Percentiles rank a stretch among this genome's conserved stretches.
phyloP scores from a whole-genome alignment of 2,888 invertebrate genomes.

The Ernsta delagoae region DNA sequence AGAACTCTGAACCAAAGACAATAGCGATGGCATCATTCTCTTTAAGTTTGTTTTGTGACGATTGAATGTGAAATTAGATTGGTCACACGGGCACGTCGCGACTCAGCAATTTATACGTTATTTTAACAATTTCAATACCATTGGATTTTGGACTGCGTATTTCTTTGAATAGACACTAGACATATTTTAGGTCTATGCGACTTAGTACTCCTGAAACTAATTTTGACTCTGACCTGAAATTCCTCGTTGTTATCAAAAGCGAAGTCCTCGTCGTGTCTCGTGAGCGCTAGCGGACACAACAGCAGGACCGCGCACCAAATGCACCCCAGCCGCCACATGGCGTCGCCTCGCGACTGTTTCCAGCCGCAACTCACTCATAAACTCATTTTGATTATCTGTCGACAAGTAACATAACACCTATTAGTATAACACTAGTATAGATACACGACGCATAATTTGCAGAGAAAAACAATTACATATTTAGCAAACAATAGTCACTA shows the following conservation, averaged over 20 bases:
- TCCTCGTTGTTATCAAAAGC: conserved; percentile 80
- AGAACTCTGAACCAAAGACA: conserved; percentile 28
- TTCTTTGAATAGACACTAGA: no score
- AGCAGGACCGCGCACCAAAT: conserved; percentile 68
- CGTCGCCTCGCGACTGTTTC: conserved; percentile 45
- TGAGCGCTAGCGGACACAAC: conserved; percentile 73
- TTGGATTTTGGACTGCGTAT: no score
- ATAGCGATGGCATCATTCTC: conserved; percentile 24
- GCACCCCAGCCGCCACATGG: conserved; percentile 68
- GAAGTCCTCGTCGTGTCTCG: conserved; percentile 79
- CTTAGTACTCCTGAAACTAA: no score
- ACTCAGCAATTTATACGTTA: no score
- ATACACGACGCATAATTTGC: neutral
- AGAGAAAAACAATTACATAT: neutral
- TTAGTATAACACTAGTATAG: conserved; percentile 9
- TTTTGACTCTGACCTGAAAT: conserved; percentile 64
- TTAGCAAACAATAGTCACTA: conserved; percentile 6
- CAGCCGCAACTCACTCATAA: conserved; percentile 67
- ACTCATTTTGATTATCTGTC: conserved; percentile 69
- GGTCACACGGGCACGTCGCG: conserved; percentile 3
- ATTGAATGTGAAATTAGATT: conserved; percentile 32
- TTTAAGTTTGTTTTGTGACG: conserved; percentile 15
- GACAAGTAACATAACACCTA: conserved; percentile 49
- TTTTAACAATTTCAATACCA: no score
- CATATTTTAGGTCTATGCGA: no score